Evolutionary conservation across 2,888 invertebrate species (phyloP), one percentile per base, ranked within the genome.

Genomic region (Andrena bucephala): DNA sequence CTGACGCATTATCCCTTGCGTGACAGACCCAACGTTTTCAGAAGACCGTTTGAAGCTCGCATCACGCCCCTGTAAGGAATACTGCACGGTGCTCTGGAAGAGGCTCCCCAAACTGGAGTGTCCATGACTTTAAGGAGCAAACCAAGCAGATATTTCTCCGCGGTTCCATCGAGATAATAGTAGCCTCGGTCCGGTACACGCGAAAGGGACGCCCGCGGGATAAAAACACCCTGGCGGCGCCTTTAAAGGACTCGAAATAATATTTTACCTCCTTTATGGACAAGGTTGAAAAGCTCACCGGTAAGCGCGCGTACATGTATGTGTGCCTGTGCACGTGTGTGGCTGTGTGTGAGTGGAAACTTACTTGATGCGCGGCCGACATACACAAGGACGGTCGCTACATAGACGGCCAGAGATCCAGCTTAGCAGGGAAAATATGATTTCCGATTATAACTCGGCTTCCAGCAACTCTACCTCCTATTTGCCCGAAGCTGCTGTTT

Each of bases 371-470:
- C 88, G 87, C 85, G 90, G 84, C 81, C 88, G 89, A 93, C 93
- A 93, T 93, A 93, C 89, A 93, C 92, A 89, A 93, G 92, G 89
- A 91, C 91, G 86, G 92, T 93, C 88, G 92, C 92, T 91, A 93
- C 92, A 92, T 92, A 93, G 91, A 92, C 92, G 91, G 92, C 93
- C 86, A 90, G 91, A 92, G 91, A 92, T 92, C 93, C 93, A 92
- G 93, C 93, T 93, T 93, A 92, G 90, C 89, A 87, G 87, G 86
- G 87, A 91, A 90, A 90, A 92, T 90, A 90, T 86, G 90, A 89
- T 87, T 89, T 92, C 90, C 92, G 89, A 90, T 91, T 90, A 92
- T 90, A 91, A 91, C 85, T 90, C 83, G 85, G 87, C 87, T 86
- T 87, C 90, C 89, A 84, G 89, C 88, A 89, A 87, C 85, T 89